Conservation (phyloP, 2,888 invertebrate species). For the Archaeoteleia sp. region DNA sequence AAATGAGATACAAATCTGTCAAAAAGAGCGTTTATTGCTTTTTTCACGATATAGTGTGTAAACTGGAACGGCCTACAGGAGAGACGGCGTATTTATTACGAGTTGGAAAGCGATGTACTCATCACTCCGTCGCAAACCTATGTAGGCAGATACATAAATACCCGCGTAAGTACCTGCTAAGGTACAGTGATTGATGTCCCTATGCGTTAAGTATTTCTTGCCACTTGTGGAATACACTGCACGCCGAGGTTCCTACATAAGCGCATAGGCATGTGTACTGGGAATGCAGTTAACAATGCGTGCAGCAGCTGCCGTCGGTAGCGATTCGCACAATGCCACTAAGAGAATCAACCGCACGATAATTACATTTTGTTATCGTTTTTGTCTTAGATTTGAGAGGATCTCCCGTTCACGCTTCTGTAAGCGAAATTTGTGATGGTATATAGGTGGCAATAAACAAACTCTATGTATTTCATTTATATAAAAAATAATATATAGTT, state of each 20-base stretch:
- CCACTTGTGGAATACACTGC: constrained; percentile 22
- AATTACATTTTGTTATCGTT: constrained; percentile 47
- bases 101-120: constrained; percentile 20
- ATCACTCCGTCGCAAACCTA: constrained; percentile 25
- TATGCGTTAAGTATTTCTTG: constrained; percentile 42
- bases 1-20: too few relatives aligned
- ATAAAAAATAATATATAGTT: too few relatives aligned
- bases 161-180: constrained; percentile 24
- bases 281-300: constrained; percentile 50
- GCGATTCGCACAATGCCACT: constrained; percentile 56
- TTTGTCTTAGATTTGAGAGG: constrained; percentile 16
- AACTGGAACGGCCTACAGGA: background rate
- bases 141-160: constrained; percentile 39
- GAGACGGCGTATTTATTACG: background rate
- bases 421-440: too few relatives aligned
- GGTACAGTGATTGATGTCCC: constrained; percentile 54
- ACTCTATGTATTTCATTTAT: too few relatives aligned
- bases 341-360: constrained; percentile 56
- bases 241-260: constrained; percentile 10
- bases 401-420: background rate
- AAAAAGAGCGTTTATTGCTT: background rate
- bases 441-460: too few relatives aligned
- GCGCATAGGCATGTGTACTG: constrained; percentile 33
- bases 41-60: background rate
- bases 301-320: constrained; percentile 58